Evolutionary conservation across 2,113 vertebrate species (phyloP).

Genomic region (Caranx melampygus): DNA sequence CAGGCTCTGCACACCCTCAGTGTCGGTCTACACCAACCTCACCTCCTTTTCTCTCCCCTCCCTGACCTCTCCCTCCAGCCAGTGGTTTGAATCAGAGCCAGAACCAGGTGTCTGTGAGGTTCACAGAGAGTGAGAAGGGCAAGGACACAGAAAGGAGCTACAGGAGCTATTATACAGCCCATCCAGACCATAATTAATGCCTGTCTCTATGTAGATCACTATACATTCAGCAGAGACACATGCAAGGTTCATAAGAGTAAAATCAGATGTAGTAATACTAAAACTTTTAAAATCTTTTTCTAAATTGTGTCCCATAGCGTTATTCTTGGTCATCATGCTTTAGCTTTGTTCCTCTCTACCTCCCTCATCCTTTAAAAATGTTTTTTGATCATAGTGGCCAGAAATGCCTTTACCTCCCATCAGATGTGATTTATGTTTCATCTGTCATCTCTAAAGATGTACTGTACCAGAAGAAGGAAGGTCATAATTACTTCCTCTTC

Average conservation of each 20-base stretch:
- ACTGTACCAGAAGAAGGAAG: constrained; percentile 33
- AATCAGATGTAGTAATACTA: background rate
- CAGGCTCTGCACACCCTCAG: constrained; percentile 61
- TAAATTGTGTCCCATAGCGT: background rate
- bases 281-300: background rate
- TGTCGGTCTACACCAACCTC: constrained; percentile 78
- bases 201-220: constrained; percentile 43
- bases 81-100: constrained; percentile 83
- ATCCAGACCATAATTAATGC: background rate
- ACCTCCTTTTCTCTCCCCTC: constrained; percentile 79
- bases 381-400: background rate
- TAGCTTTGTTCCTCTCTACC: background rate
- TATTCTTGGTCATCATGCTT: background rate
- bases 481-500: constrained; percentile 39
- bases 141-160: constrained; percentile 80
- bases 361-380: background rate
- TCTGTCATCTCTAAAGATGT: constrained; percentile 49
- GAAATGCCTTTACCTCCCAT: constrained; percentile 28
- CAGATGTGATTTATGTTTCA: constrained; percentile 40
- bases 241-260: background rate
- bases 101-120: constrained; percentile 75
- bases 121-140: constrained; percentile 76
- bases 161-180: constrained; percentile 66
- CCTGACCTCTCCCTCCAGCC: constrained; percentile 80
- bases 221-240: constrained; percentile 20